A percentile compares a stretch with the other conserved stretches of the same genome.
Evolutionary conservation across 2,113 vertebrate genomes (phyloP).

Genomic region (Odontophorus gujanensis): DNA sequence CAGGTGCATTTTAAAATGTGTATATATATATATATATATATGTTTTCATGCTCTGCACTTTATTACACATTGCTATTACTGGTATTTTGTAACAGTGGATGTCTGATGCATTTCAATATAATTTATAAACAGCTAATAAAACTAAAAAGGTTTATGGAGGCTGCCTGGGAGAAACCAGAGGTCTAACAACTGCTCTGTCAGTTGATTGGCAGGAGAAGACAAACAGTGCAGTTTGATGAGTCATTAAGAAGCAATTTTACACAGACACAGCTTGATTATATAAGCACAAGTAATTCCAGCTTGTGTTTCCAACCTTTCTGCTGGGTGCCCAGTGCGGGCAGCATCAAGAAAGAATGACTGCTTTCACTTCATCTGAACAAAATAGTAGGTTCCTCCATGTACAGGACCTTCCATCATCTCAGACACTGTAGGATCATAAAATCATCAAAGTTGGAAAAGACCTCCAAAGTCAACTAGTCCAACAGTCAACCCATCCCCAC

Average conservation of each 20-base stretch:
- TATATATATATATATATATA: not conserved
- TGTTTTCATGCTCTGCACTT: constrained; percentile 7
- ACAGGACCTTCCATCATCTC: not conserved
- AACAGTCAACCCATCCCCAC: no score
- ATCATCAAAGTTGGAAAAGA: no score
- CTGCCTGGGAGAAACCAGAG: constrained; percentile 30
- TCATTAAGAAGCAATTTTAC: constrained; percentile 56
- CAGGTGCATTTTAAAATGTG: constrained; percentile 51
- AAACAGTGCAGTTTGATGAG: not conserved
- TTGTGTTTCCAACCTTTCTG: not conserved
- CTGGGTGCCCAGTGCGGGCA: not conserved
- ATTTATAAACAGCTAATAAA: constrained; percentile 61
- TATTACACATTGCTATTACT: not conserved
- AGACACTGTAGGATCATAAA: no score
- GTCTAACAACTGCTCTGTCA: constrained; percentile 47
- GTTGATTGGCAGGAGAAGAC: constrained; percentile 3
- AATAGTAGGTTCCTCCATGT: not conserved
- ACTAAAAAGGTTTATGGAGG: constrained; percentile 22
- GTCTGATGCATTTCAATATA: constrained; percentile 43
- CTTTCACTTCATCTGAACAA: not conserved
- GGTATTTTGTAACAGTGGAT: not conserved
- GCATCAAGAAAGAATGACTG: not conserved
- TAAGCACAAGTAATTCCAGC: not conserved
- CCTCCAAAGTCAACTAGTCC: no score
- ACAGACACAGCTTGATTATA: constrained; percentile 28